Evolutionary conservation across 1,140 invertebrate species (phyloP).

Genomic region (Nasonia giraulti): DNA sequence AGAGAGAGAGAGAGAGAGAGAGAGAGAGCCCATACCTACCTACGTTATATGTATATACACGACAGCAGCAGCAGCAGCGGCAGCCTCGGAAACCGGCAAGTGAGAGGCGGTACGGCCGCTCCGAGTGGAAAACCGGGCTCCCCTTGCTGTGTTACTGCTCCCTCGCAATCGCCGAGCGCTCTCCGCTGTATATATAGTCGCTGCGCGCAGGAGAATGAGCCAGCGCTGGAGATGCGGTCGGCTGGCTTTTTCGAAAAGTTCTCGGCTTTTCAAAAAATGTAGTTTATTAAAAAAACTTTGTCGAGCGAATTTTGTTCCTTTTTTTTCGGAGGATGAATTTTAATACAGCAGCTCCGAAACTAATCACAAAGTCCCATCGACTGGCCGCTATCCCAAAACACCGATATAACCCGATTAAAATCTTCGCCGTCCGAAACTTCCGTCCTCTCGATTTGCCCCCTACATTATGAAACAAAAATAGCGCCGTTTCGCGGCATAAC

Average conservation of each 20-base stretch:
- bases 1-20: too few relatives aligned
- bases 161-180: constrained; percentile 1
- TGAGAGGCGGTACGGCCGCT: constrained; percentile 11
- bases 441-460: neutral
- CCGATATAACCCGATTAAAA: neutral
- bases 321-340: too few relatives aligned
- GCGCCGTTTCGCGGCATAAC: neutral
- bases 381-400: neutral
- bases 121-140: constrained; percentile 6
- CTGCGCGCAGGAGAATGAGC: neutral
- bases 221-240: neutral
- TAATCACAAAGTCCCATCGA: neutral
- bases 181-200: neutral
- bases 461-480: neutral
- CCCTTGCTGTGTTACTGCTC: constrained; percentile 6
- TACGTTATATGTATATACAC: neutral
- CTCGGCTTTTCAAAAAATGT: neutral
- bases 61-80: neutral
- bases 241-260: neutral
- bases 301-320: too few relatives aligned
- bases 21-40: neutral
- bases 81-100: constrained; percentile 13
- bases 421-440: neutral
- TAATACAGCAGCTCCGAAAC: neutral
- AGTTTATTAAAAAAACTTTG: too few relatives aligned